Conservation (phyloP, 1,140 invertebrate species). For the Gryon sp. region DNA sequence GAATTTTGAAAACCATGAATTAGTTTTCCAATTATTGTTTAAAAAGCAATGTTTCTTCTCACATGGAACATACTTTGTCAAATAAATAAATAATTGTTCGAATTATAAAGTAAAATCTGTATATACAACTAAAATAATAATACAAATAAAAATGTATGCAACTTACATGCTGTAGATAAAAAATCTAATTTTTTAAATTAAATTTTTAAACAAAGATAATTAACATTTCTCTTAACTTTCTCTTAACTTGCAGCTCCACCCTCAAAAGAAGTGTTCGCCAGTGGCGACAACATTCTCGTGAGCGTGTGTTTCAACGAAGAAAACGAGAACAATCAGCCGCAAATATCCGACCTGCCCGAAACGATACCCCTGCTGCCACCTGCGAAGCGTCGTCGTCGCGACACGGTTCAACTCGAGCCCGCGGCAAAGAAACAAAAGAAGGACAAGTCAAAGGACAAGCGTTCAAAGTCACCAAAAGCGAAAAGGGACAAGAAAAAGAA, state of each 20-base stretch:
- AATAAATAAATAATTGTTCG: too few species aligned
- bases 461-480: constrained; percentile 78
- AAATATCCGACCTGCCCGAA: constrained; percentile 70
- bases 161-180: too few species aligned
- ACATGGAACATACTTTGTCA: too few species aligned
- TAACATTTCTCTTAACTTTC: constrained; percentile 1
- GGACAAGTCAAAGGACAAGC: constrained; percentile 77
- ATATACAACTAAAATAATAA: too few species aligned
- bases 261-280: constrained; percentile 93
- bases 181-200: too few species aligned
- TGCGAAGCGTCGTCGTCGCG: constrained; percentile 72
- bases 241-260: constrained; percentile 80
- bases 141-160: too few species aligned
- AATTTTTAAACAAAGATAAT: not conserved
- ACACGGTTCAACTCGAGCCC: constrained; percentile 66
- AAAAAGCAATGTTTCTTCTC: too few species aligned
- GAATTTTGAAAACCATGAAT: too few species aligned
- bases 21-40: too few species aligned
- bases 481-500: constrained; percentile 80
- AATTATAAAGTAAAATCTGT: too few species aligned
- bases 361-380: constrained; percentile 76
- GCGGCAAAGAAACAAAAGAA: constrained; percentile 76
- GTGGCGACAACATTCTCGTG: constrained; percentile 94
- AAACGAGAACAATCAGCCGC: constrained; percentile 74
- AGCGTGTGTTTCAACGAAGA: constrained; percentile 94